phyloP scores from a whole-genome alignment of 35 echinoderm and acorn worm genomes.

The Acanthaster planci region DNA sequence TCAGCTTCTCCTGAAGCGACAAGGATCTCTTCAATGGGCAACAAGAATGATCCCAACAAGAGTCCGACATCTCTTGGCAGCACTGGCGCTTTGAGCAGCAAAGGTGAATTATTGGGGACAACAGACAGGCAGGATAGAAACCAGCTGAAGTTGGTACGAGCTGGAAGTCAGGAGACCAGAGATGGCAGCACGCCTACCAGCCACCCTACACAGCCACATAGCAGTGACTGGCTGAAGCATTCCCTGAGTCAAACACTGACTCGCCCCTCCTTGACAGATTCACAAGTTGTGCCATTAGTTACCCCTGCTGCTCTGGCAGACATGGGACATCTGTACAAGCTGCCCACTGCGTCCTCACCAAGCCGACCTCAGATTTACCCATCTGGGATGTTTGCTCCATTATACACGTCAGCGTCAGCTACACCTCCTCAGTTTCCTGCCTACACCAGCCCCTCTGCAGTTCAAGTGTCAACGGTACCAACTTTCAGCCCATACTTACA shows the following conservation, averaged over 20 bases:
- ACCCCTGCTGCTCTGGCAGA: background rate
- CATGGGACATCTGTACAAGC: slow-evolving; percentile 17
- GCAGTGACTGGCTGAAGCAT: slow-evolving; percentile 12
- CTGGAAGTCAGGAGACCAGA: background rate
- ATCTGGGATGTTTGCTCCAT: slow-evolving; percentile 12
- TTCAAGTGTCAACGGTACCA: slow-evolving; percentile 26
- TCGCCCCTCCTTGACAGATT: background rate
- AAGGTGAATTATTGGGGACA: background rate
- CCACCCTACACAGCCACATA: background rate
- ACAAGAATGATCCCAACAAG: slow-evolving; percentile 19
- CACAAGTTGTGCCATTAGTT: background rate
- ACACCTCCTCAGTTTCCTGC: slow-evolving; percentile 20
- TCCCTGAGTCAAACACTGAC: background rate
- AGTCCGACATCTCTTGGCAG: background rate
- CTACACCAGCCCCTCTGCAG: slow-evolving; percentile 6
- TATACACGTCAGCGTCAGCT: background rate
- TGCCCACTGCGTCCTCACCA: background rate
- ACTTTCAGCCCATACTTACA: slow-evolving; percentile 22
- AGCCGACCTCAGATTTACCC: slow-evolving; percentile 13
- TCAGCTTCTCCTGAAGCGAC: background rate
- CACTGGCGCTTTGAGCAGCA: background rate
- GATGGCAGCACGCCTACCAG: background rate
- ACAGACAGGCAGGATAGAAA: background rate
- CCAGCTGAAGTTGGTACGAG: too few relatives aligned
- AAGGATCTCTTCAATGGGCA: slow-evolving; percentile 9